Base-by-base conservation (phyloP, 2,888 invertebrate genomes). In the Andrena hattorfiana region DNA sequence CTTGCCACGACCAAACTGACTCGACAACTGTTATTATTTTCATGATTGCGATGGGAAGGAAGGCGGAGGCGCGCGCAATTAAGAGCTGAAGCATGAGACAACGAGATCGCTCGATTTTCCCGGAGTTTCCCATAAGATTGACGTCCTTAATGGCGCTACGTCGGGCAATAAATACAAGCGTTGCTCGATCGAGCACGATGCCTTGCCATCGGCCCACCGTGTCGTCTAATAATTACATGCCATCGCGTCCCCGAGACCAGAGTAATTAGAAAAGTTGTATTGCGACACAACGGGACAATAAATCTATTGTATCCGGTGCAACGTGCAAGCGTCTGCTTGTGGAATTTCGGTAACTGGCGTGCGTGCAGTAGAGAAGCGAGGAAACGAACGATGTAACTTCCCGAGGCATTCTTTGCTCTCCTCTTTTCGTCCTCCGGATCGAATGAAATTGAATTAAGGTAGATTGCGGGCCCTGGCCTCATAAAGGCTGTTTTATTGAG, bases 241-340 rank as follows among this genome's bases (percentile, higher is more conserved):
- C 67, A 30, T 66, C 26, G 68, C 59, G 48, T 48, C 49, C 32
- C 6, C 23, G 35, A 51, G 16, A 20, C 26, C 20, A 10, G 13
- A 28, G 77, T 82, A 82, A 83, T 83, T 83, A 83, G 82, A 82
- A 82, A 83, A 83, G 70, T 83, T 83, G 49, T 67, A 70, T 67
- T 20, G n/a, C 67, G 64, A 35, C 69, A 35, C 56, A 72, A 67
- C 59, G 59, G 42, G 42, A 66, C 76, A 49, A 72, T 81, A 75
- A 81, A 74, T 76, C 81, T 42, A 48, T 59, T 48, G n/a, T 67
- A 60, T 13, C n/a, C 30, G 26, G 49, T 13, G 13, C n/a, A 28
- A 3, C 8, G 20, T n/a, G 54, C 32, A 8, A 35, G 10, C 6
- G 10, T 16, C 13, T 28, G 56, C 13, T 26, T 0, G 2, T 5